Evolutionary conservation across 2,113 vertebrate genomes (phyloP), one percentile per base, ranked within the genome.

Genomic region (Chionomys nivalis): DNA sequence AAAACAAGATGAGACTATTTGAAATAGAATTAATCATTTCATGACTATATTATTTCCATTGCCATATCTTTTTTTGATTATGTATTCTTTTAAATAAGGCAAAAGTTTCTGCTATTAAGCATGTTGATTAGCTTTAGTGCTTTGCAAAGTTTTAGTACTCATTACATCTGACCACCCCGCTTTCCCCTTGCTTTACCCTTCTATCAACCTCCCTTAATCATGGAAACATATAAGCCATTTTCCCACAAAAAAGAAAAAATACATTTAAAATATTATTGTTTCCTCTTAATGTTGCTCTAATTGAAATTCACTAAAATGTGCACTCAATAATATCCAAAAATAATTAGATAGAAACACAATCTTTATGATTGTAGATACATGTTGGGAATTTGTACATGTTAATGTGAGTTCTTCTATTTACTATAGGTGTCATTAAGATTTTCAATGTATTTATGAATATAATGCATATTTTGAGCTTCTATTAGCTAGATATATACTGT

Each of bases 1-100:
- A 78, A 87, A 88, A 72, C 23, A 31, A 77, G 8, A 87, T 24
- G 58, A 65, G 16, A 65, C 23, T 26, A 33, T 63, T 89, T 78
- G 65, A 95, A 73, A 33, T 61, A 81, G 44, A 78, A 94, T 81
- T 79, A 78, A 94, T 81, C 76, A 13, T 83, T 95, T 85, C 11
- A 33, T 58, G 76, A 77, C 4, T 63, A 44, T 2, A 24, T 83
- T 91, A 23, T 83, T 61, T 44, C 65, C 42, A 75, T 68, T 70
- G 21, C 4, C 7, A 12, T 87, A 82, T 44, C 1, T 36, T 91
- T 88, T 88, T 86, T 10, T 33, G 10, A 3, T 44, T 89, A 12
- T 44, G 70, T 70, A 28, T 90, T 76, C 47, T 70, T 68, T 87
- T 39, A 36, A 44, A 58, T 5, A 47, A 66, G 55, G 33, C 73